Base-by-base conservation (phyloP, 2,888 invertebrate genomes). In the Macroteleia sp. region DNA sequence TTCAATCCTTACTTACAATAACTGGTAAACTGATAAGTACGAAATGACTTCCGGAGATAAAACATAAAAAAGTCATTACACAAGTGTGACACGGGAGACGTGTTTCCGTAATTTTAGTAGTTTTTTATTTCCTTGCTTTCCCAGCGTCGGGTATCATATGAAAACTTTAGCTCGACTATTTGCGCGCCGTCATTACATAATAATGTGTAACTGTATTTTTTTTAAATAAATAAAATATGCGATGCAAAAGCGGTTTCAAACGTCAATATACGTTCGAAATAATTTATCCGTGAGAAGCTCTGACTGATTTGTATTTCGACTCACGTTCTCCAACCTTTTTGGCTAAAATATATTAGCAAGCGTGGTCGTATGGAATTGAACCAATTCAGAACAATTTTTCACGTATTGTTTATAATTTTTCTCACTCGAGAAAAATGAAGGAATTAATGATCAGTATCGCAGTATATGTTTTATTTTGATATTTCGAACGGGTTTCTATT, bases 21-120 rank as follows among this genome's bases (percentile, higher is more conserved):
- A 61, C 44, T 44, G 62, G 54, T 71, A 54, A 71, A 54, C 54
- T 62, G 70, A 71, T 71, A 71, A 62, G 62, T 50, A 39, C 54
- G 62, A 71, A 71, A 71, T 54, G 61, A 71, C 57, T 71, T 62
- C 30, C 44, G 62, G 50, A 62, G 50, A 62, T 62, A 19, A 12
- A 16, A 41, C 56, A 25, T 48, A 62, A 56, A 61, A 69, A 48
- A 32, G 16, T 16, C 19, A 46, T 61, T 71, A 71, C 56, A 71
- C 46, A 48, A 71, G 62, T 39, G 62, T 56, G 54, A 62, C 71
- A 48, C 61, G 46, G 10, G 71, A 54, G 62, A 54, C 61, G 59
- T 36, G 50, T 61, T 57, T 69, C 57, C 48, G 16, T 69, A 57
- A 69, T 69, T 69, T 69, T 32, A 57, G 48, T 41, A 20, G 34